Base-by-base conservation (phyloP, 2,797 vertebrate species). In the Sebastolobus alascanus region DNA sequence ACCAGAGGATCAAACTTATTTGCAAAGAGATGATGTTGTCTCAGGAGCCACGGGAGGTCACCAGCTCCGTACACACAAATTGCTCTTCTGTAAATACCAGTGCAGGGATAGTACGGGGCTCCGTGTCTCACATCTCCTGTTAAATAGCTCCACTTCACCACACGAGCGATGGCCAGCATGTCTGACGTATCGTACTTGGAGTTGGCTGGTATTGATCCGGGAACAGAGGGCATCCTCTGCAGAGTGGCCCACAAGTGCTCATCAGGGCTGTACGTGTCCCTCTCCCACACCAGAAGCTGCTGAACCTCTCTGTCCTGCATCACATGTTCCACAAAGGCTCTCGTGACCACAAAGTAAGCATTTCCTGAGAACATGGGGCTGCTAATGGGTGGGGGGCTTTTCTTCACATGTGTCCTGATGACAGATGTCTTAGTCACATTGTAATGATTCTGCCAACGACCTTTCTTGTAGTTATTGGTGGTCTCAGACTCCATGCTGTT, bases 161-260 rank as follows among this genome's bases (percentile, higher is more conserved):
- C 71, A 2, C 97, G 96, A 20, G 97, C 94, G 0, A 98, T 69
- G 54, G 97, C 55, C 0, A 84, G 90, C 97, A 99, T 96, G 90
- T 99, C 98, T 0, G 97, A 96, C 9, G 80, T 31, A 0, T 97
- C 90, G 3, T 88, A 98, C 79, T 98, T 99, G 27, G 0, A 16
- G n/a, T 90, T 94, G 0, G 75, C 27, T 0, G 97, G 97, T 27
- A 56, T 0, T 1, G 95, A 95, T 1, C 97, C 97, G 0, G 98
- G 98, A 55, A 97, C 96, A 0, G 94, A 94, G 0, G 95, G 93
- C 90, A 97, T 96, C 55, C 97, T 94, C 73, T 97, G 90, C 1
- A 98, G 92, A 0, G 97, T 98, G 68, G 97, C 97, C 97, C 97
- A 98, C 11, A 99, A 72, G 58, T 97, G 94, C 59, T 99, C 98